Percentiles rank a stretch among this genome's conserved stretches.
phyloP scores from a whole-genome alignment of 2,113 vertebrate genomes.

The Craseonycteris thonglongyai region DNA sequence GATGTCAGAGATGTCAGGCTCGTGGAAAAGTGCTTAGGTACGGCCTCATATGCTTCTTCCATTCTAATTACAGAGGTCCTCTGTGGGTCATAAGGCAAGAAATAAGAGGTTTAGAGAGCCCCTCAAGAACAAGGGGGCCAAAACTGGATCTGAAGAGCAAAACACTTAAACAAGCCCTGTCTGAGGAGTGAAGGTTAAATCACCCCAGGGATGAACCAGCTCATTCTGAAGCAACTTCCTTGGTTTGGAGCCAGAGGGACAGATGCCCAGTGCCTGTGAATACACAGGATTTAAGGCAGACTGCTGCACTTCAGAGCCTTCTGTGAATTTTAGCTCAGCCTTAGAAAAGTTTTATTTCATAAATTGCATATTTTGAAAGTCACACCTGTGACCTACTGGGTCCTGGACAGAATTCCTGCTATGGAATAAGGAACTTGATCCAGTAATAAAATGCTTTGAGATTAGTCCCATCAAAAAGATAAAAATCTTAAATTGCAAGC shows the following conservation, averaged over 20 bases:
- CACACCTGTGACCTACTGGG: constrained; percentile 9
- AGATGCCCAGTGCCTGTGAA: constrained; percentile 50
- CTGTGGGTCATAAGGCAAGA: constrained; percentile 37
- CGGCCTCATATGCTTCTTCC: constrained; percentile 2
- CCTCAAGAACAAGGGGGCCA: constrained; percentile 5
- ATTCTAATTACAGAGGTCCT: constrained; percentile 44
- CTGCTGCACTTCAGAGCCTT: constrained; percentile 17
- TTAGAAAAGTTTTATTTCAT: constrained; percentile 34
- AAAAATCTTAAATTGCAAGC: constrained; percentile 20
- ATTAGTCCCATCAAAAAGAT: constrained; percentile 39
- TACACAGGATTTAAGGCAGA: constrained; percentile 55
- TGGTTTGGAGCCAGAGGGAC: constrained; percentile 62
- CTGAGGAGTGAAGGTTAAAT: constrained; percentile 57
- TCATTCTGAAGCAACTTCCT: constrained; percentile 58
- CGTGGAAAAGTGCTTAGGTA: constrained; percentile 15
- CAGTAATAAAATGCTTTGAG: constrained; percentile 31
- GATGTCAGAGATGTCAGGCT: constrained; percentile 12
- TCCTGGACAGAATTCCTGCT: not conserved
- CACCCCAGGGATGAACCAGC: constrained; percentile 41
- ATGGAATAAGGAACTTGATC: not conserved
- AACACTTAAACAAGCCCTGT: constrained; percentile 15
- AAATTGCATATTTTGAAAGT: constrained; percentile 4
- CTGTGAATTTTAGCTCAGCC: constrained; percentile 32
- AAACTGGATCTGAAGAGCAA: constrained; percentile 38
- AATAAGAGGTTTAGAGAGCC: constrained; percentile 3